Base-by-base conservation (phyloP, 2,113 vertebrate species). In the Archocentrus centrarchus region DNA sequence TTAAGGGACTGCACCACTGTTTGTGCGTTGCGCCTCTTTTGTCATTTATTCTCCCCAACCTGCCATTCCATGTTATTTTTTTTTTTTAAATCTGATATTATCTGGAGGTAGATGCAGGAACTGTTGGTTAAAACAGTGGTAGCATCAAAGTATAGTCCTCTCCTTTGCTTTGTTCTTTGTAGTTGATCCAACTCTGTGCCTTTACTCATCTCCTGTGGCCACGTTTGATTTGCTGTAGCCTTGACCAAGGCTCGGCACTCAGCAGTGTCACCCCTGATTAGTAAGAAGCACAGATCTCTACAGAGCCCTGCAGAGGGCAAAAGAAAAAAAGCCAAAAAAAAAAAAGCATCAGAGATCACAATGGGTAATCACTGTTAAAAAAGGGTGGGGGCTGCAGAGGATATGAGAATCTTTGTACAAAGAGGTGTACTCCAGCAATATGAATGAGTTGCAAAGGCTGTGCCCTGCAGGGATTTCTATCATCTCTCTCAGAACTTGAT, bases 401-500 rank as follows among this genome's bases (percentile, higher is more conserved):
- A 93, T 88, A 68, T 85, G 80, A 89, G 85, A 86, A 78, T 53
- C 84, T 79, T 44, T 75, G 70, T 70, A 80, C 82, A 84, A 88
- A 92, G 85, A 87, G 61, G 82, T 75, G 50, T 75, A 64, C 73
- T 79, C 75, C 59, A 75, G 81, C 82, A 89, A 76, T 79, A 79
- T 64, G 76, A 89, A 87, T 86, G 50, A 73, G 79, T 77, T 59
- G 77, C 75, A 78, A 80, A 85, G 41, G 80, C 62, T 70, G 62
- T 39, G 39, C 58, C 82, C 82, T 84, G 17, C 76, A 63, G 91
- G 84, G 83, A 90, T 85, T 92, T 87, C 86, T 80, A 91, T 93
- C 93, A 81, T 83, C 80, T 80, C 68, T 22, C 84, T 80, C 82
- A 85, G 79, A 89, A 81, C 81, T 88, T 77, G 87, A 91, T 85